Percentiles rank a stretch among this genome's conserved stretches.
phyloP scores from a whole-genome alignment of 1,140 invertebrate species.

The Drosophila carrolli region DNA sequence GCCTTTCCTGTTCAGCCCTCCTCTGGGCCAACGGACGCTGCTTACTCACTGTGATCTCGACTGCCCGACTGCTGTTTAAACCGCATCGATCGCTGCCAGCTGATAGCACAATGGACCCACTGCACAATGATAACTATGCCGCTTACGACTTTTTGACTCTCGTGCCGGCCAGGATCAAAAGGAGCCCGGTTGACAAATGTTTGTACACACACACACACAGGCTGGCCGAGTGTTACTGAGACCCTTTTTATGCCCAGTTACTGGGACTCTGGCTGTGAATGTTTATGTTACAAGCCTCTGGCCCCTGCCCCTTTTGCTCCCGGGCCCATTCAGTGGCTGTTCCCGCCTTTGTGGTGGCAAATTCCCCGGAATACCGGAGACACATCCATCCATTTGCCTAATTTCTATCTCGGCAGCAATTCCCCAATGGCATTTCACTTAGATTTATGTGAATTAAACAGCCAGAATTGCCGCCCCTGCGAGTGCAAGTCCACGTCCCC shows the following conservation, averaged over 20 bases:
- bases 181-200: slow-evolving; percentile 77
- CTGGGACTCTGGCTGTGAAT: slow-evolving; percentile 49
- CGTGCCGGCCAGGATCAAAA: slow-evolving; percentile 77
- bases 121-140: slow-evolving; percentile 78
- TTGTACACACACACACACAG: slow-evolving; percentile 63
- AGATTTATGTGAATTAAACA: slow-evolving; percentile 81
- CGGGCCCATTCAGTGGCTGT: slow-evolving; percentile 56
- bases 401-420: slow-evolving; percentile 68
- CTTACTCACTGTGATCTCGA: slow-evolving; percentile 57
- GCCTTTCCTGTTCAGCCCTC: slow-evolving; percentile 14
- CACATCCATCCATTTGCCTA: slow-evolving; percentile 71
- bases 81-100: slow-evolving; percentile 78
- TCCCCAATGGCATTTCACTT: slow-evolving; percentile 77
- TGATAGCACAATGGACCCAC: slow-evolving; percentile 72
- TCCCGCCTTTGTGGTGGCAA: slow-evolving; percentile 65
- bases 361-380: slow-evolving; percentile 67
- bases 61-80: slow-evolving; percentile 66
- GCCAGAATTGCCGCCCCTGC: slow-evolving; percentile 12
- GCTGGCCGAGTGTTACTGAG: slow-evolving; percentile 23
- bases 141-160: slow-evolving; percentile 73
- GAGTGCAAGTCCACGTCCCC: not conserved
- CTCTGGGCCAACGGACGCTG: slow-evolving; percentile 7
- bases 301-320: slow-evolving; percentile 11
- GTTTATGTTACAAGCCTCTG: slow-evolving; percentile 73
- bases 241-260: slow-evolving; percentile 54